A percentile compares a stretch with the other conserved stretches of the same genome.
phyloP scores from a whole-genome alignment of 2,797 vertebrate genomes.

The Cynopterus sphinx region DNA sequence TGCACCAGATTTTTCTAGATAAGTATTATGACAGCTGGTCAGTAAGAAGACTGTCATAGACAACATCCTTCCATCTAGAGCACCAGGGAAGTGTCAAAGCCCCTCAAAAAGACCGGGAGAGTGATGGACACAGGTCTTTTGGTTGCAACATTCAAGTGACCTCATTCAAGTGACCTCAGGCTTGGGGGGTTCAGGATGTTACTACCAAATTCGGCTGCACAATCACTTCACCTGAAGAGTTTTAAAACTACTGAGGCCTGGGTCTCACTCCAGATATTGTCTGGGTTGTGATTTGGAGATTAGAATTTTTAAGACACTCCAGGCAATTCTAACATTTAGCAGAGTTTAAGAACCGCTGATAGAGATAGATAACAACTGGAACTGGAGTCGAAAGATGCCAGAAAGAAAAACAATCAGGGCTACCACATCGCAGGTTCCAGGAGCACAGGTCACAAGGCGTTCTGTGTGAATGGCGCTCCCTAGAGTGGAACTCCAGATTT shows the following conservation, averaged over 20 bases:
- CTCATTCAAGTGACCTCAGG: background rate
- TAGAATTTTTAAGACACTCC: background rate
- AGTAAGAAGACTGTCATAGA: background rate
- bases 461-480: background rate
- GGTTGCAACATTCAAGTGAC: background rate
- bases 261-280: background rate
- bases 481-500: background rate
- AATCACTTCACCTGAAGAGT: background rate
- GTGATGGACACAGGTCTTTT: background rate
- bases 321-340: background rate
- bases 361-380: background rate
- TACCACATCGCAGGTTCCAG: fast-evolving
- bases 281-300: background rate
- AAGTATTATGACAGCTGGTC: conserved; percentile 3
- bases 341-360: background rate
- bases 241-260: background rate
- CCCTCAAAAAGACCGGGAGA: background rate
- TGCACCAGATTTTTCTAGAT: conserved; percentile 28
- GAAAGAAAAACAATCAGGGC: background rate
- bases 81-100: background rate
- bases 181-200: background rate
- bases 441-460: background rate
- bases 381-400: background rate
- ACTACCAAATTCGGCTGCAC: background rate
- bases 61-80: background rate